Evolutionary conservation across 1,140 invertebrate species (phyloP), one percentile per base, ranked within the genome.

Genomic region (Procambarus clarkii): DNA sequence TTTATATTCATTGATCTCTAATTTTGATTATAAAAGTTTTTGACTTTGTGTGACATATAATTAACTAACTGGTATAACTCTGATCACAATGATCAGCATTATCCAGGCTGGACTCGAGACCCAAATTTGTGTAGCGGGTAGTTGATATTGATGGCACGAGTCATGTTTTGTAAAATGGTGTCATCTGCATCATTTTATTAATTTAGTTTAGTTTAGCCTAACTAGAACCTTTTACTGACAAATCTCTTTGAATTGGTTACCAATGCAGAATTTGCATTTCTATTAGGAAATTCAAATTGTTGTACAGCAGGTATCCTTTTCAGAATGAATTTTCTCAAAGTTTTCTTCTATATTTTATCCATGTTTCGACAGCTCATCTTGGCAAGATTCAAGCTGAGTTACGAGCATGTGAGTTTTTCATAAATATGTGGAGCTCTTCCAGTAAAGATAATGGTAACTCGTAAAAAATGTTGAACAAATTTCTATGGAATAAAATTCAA

Each of bases 391-490:
- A 88, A 44, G 77, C 78, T 69, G 86, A 88, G 21, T 48, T 88
- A 46, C 86, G 77, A 88, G 86, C 86, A 88, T 88, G 86, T 88
- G 86, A 88, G 86, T 88, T 81, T 69, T n/a, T 86, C 21, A 48
- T 58, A 77, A 58, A 78, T 24, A 86, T 44, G 18, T 78, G 76
- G 76, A 54, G 45, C 78, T 50, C 48, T 86, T 46, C 54, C 24
- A 44, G 85, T 24, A 34, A 76, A 77, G 24, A 86, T 76, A 77
- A 71, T 71, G 69, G 69, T 71, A 71, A 71, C 69, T 34, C 69
- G 34, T 34, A 34, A 34, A 34, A 34, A 34, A 34, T 34, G 34
- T 34, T 34, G 34, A 34, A 34, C 34, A 1, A 34, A 34, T 34
- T 34, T 34, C 34, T 34, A 34, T 34, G 34, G 34, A 34, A 34